Evolutionary conservation across 2,797 vertebrate genomes (phyloP).

Genomic region (Hypotaenidia philippensis): DNA sequence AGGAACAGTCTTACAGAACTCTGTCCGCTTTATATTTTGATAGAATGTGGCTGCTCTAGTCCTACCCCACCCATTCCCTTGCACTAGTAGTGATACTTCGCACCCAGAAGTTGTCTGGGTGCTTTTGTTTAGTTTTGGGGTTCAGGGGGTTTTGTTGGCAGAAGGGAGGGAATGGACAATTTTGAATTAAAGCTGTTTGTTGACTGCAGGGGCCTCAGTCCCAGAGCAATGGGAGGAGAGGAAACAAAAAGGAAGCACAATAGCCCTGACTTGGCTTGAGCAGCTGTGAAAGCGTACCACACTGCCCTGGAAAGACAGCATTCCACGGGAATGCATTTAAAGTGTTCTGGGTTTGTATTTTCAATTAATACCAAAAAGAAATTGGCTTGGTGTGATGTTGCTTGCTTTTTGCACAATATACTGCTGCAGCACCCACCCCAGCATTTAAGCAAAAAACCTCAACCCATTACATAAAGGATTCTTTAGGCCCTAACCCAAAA

Average conservation of each 20-base stretch:
- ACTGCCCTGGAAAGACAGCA: background rate
- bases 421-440: background rate
- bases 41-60: background rate
- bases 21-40: background rate
- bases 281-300: background rate
- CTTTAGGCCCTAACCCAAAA: conserved; percentile 2
- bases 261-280: background rate
- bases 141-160: background rate
- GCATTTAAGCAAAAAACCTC: background rate
- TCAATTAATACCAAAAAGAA: background rate
- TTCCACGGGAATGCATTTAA: background rate
- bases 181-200: background rate
- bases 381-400: background rate
- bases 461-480: background rate
- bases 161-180: background rate
- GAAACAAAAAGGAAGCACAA: background rate
- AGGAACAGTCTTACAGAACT: background rate
- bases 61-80: background rate
- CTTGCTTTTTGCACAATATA: background rate
- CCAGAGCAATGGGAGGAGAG: background rate
- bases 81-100: background rate
- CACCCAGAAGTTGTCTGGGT: background rate
- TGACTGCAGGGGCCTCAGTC: background rate
- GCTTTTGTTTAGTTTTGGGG: background rate
- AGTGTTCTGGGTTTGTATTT: background rate